Evolutionary conservation across 1,140 invertebrate genomes (phyloP).

Genomic region (Hesperophylax magnus): DNA sequence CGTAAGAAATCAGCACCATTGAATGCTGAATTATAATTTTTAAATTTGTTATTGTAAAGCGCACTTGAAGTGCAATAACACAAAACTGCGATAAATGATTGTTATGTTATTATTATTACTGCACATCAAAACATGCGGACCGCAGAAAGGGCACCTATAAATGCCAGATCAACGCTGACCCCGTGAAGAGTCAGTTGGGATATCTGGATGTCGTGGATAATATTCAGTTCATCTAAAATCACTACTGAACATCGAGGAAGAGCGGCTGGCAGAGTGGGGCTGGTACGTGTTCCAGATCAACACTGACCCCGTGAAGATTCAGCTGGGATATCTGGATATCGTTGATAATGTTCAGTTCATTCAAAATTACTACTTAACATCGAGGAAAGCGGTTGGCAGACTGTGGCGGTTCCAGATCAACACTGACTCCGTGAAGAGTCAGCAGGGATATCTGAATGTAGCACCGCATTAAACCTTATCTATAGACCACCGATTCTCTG

Average conservation of each 20-base stretch:
- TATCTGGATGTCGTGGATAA: conserved; percentile 89
- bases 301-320: conserved; percentile 90
- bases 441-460: conserved; percentile 85
- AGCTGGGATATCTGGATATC: conserved; percentile 87
- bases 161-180: conserved; percentile 90
- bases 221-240: conserved; percentile 67
- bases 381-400: conserved; percentile 82
- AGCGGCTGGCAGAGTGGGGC: conserved; percentile 83
- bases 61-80: too few relatives aligned
- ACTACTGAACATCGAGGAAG: conserved; percentile 82
- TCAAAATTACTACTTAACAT: conserved; percentile 77
- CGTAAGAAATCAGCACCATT: too few relatives aligned
- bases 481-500: too few relatives aligned
- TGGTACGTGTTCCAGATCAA: conserved; percentile 94
- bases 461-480: too few relatives aligned
- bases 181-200: conserved; percentile 89
- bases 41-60: too few relatives aligned
- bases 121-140: too few relatives aligned
- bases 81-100: too few relatives aligned
- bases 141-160: conserved; percentile 85
- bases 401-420: conserved; percentile 89
- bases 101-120: too few relatives aligned
- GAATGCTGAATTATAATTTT: too few relatives aligned
- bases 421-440: conserved; percentile 90
- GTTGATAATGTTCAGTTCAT: conserved; percentile 78